phyloP scores from a whole-genome alignment of 2,888 invertebrate species.

The Nebria salina region DNA sequence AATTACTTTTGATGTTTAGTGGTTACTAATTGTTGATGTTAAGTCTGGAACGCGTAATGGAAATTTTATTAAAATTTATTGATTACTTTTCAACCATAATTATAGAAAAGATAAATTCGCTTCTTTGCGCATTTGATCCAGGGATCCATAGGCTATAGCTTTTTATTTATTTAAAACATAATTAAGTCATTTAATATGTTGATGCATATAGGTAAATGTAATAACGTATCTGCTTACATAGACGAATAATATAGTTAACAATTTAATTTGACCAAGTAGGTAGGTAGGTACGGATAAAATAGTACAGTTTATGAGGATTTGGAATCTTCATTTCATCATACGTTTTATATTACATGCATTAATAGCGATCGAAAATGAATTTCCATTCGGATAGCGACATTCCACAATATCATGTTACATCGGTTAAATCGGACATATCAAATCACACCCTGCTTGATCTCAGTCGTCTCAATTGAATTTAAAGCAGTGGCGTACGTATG shows the following conservation, averaged over 20 bases:
- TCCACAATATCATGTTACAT: neutral
- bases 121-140: too few relatives aligned
- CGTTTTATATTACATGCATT: neutral
- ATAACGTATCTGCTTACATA: too few relatives aligned
- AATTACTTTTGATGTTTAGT: slow-evolving; percentile 5
- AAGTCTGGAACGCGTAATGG: neutral
- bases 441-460: neutral
- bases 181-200: too few relatives aligned
- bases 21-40: neutral
- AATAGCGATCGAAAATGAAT: neutral
- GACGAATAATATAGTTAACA: too few relatives aligned
- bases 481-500: neutral
- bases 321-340: neutral
- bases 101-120: too few relatives aligned
- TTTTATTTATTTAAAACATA: too few relatives aligned
- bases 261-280: too few relatives aligned
- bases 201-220: too few relatives aligned
- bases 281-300: neutral
- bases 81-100: neutral
- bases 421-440: neutral
- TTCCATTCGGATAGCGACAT: neutral
- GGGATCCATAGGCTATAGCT: too few relatives aligned
- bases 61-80: neutral
- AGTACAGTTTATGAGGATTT: neutral
- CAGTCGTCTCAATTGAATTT: neutral